Conservation (phyloP, 1,140 invertebrate genomes). For the Monochamus saltuarius region DNA sequence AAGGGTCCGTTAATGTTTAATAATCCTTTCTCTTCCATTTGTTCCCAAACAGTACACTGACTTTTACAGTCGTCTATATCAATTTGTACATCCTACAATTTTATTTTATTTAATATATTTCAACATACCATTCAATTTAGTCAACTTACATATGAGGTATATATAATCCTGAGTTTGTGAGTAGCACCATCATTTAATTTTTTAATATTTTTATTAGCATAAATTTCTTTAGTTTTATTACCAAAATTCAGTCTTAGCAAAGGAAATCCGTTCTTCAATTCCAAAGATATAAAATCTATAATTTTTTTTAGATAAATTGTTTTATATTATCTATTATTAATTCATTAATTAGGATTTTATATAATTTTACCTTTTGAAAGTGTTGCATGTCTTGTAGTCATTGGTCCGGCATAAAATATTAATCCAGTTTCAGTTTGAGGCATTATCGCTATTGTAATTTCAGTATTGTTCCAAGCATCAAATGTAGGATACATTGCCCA, state of each 20-base stretch:
- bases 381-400: slow-evolving; percentile 54
- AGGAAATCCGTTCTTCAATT: slow-evolving; percentile 82
- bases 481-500: slow-evolving; percentile 88
- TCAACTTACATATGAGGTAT: slow-evolving; percentile 23
- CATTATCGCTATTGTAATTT: slow-evolving; percentile 77
- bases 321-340: background rate
- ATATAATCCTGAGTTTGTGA: slow-evolving; percentile 67
- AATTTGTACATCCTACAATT: slow-evolving; percentile 64
- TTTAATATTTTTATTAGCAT: slow-evolving; percentile 61
- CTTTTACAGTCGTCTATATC: slow-evolving; percentile 76
- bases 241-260: slow-evolving; percentile 88
- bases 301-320: background rate
- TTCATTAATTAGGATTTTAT: background rate
- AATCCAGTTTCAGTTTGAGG: slow-evolving; percentile 74
- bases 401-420: slow-evolving; percentile 89
- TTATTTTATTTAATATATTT: background rate
- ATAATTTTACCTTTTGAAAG: slow-evolving; percentile 32
- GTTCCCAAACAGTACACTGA: slow-evolving; percentile 68
- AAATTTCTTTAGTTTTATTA: slow-evolving; percentile 64
- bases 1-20: slow-evolving; percentile 87
- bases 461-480: slow-evolving; percentile 72
- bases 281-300: slow-evolving; percentile 88
- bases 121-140: background rate
- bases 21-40: slow-evolving; percentile 69
- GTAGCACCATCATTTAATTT: slow-evolving; percentile 74